Evolutionary conservation across 2,888 invertebrate genomes (phyloP).

Genomic region (Sympetrum striolatum): DNA sequence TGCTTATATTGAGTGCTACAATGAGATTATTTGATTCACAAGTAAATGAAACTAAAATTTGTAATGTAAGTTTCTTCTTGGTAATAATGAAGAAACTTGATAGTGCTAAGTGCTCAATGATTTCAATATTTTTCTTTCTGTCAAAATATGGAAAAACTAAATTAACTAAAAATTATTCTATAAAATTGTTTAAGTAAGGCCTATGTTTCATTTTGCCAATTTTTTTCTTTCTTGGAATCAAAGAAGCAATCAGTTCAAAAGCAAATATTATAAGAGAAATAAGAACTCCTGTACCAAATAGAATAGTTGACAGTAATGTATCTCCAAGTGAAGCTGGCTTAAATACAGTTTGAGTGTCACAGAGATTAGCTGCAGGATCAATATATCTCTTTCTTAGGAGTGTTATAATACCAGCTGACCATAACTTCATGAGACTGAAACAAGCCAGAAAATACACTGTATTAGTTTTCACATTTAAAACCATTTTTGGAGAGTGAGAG

Average conservation of each 20-base stretch:
- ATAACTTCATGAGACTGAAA: conserved; percentile 16
- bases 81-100: too few species aligned
- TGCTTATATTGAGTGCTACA: too few species aligned
- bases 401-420: not conserved
- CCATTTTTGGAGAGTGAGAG: too few species aligned
- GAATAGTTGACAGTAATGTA: not conserved
- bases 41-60: too few species aligned
- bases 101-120: too few species aligned
- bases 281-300: not conserved
- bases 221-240: not conserved
- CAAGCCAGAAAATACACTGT: not conserved
- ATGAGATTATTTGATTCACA: too few species aligned
- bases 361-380: not conserved
- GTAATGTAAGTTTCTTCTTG: too few species aligned
- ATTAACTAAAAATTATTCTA: not conserved
- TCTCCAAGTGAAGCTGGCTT: conserved; percentile 4
- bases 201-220: not conserved
- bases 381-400: not conserved
- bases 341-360: not conserved
- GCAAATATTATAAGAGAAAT: not conserved
- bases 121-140: too few species aligned
- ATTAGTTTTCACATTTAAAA: not conserved
- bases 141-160: too few species aligned
- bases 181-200: not conserved
- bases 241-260: not conserved